Conservation (phyloP, 37 sponge, comb jelly and placozoan genomes). For the Tethya wilhelma region DNA sequence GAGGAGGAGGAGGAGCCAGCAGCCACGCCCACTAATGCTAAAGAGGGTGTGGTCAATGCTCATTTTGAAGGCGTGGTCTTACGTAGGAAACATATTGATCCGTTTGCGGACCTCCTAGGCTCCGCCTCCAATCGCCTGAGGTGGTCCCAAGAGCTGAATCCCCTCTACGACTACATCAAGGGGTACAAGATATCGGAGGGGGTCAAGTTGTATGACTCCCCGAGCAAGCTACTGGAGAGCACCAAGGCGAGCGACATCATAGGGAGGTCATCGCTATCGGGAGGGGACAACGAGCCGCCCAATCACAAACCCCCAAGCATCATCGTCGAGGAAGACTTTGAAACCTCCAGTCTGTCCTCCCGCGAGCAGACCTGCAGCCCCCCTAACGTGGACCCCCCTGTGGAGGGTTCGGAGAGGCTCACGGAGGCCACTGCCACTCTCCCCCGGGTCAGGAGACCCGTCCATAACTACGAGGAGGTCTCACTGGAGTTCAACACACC, state of each 20-base stretch:
- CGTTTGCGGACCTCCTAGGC: conserved; percentile 52
- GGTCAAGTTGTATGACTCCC: conserved; percentile 39
- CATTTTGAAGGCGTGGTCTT: conserved; percentile 3
- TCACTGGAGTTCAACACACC: neutral
- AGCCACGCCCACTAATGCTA: conserved; percentile 11
- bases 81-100: conserved; percentile 17
- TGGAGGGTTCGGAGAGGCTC: neutral
- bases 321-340: conserved; percentile 29
- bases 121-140: conserved; percentile 21
- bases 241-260: neutral
- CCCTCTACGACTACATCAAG: conserved; percentile 65
- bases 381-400: neutral
- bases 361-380: neutral
- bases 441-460: neutral
- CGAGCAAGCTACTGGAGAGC: conserved; percentile 18
- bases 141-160: conserved; percentile 72
- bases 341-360: neutral
- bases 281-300: neutral
- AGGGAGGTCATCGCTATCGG: neutral
- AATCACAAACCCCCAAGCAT: conserved; percentile 4
- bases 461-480: neutral
- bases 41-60: neutral
- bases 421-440: neutral
- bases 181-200: conserved; percentile 53
- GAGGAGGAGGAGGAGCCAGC: conserved; percentile 15